These are phyloP conservation scores for Parazoanthus darwini DNA, from an alignment of 92 coral and sea anemone genomes.

Conservation along the genomic window DNA sequence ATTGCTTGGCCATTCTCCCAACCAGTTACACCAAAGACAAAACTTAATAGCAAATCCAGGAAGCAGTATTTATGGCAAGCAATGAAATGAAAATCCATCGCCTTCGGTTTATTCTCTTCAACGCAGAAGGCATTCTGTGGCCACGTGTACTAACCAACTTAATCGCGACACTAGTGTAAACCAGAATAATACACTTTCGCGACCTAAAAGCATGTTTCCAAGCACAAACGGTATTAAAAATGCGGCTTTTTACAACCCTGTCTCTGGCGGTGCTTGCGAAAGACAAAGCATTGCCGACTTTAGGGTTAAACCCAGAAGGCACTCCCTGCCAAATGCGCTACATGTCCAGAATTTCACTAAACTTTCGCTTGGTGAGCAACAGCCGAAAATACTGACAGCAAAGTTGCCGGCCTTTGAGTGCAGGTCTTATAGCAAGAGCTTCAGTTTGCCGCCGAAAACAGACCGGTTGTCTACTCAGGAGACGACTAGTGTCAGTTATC, in stretches of 20 bases:
- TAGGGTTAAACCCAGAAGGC: neutral
- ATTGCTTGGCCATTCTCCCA: constrained; percentile 22
- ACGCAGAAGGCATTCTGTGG: neutral
- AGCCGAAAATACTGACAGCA: constrained; percentile 14
- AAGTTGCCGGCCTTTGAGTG: neutral
- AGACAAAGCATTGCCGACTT: neutral
- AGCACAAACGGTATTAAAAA: neutral
- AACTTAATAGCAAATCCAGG: neutral
- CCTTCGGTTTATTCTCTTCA: neutral
- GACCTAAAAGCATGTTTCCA: neutral
- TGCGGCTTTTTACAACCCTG: neutral
- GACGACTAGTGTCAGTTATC: neutral
- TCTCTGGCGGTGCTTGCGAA: neutral
- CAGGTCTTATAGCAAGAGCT: neutral
- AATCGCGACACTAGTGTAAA: neutral
- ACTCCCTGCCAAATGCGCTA: constrained; percentile 7
- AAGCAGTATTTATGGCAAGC: neutral
- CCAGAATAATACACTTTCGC: neutral
- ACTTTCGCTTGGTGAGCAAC: constrained; percentile 12
- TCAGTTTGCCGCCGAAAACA: neutral
- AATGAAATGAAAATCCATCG: neutral
- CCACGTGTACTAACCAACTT: neutral
- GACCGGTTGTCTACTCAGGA: neutral
- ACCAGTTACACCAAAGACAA: neutral
- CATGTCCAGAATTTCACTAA: neutral